Evolutionary conservation across 1,140 invertebrate genomes (phyloP).

Genomic region (Drosophila truncata): DNA sequence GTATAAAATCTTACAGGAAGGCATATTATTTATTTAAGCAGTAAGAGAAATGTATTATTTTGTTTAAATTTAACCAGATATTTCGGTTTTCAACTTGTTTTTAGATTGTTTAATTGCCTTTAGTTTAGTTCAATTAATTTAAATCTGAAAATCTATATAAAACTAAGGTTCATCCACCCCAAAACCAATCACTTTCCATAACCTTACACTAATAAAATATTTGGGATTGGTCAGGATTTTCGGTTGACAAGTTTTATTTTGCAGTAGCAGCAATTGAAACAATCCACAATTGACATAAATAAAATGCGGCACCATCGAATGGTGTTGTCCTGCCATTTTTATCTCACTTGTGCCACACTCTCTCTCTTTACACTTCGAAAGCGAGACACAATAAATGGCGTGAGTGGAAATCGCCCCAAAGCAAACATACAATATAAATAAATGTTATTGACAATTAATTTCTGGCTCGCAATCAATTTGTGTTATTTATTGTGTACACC

Average conservation of each 20-base stretch:
- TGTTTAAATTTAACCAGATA: background rate
- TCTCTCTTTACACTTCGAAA: constrained; percentile 31
- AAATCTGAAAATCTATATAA: background rate
- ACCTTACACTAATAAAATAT: background rate
- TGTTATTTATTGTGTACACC: constrained; percentile 41
- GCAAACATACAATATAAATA: constrained; percentile 40
- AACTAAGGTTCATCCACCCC: no score
- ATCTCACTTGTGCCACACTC: constrained; percentile 44
- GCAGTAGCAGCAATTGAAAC: background rate
- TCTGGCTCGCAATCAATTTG: constrained; percentile 52
- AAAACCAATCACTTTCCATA: background rate
- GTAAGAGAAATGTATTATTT: background rate
- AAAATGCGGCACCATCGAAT: constrained; percentile 1
- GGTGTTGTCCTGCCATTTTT: constrained; percentile 30
- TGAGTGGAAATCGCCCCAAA: constrained; percentile 28
- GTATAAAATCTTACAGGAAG: background rate
- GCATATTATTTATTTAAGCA: no score
- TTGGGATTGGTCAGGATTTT: background rate
- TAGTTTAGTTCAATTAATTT: background rate
- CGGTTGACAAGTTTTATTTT: background rate
- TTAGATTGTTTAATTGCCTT: background rate
- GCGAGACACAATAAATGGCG: constrained; percentile 30
- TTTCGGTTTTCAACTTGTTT: background rate
- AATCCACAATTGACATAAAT: constrained; percentile 24
- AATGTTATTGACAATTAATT: constrained; percentile 54